Evolutionary conservation across 2,797 vertebrate species (phyloP).

Genomic region (Fratercula arctica): DNA sequence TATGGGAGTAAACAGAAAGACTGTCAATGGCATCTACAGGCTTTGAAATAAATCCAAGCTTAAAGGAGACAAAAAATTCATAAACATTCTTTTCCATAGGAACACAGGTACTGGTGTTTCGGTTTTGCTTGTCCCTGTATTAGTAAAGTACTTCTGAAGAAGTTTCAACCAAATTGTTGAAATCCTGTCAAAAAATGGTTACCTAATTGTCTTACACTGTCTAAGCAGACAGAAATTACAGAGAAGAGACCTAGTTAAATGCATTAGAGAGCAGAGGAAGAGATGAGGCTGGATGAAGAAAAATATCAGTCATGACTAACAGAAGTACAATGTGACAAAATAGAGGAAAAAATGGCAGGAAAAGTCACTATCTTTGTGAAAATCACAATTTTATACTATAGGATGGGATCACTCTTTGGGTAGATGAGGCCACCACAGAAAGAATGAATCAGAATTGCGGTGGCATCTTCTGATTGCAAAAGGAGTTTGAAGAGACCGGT

Average conservation of each 20-base stretch:
- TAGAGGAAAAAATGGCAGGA: neutral
- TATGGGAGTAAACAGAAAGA: neutral
- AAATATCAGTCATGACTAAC: neutral
- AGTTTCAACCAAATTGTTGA: neutral
- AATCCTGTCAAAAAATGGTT: neutral
- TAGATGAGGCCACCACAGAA: neutral
- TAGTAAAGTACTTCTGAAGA: neutral
- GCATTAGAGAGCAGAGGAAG: neutral
- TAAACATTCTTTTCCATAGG: neutral
- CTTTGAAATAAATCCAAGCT: neutral
- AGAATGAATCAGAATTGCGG: neutral
- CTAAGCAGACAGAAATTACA: neutral
- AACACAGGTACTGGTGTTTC: neutral
- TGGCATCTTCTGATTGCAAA: neutral
- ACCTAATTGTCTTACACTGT: neutral
- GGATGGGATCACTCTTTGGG: neutral
- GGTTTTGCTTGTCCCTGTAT: neutral
- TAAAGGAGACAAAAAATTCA: neutral
- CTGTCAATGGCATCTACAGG: neutral
- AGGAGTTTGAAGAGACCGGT: neutral
- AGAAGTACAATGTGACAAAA: neutral
- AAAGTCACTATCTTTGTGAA: neutral
- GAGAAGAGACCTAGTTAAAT: neutral
- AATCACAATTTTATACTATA: neutral
- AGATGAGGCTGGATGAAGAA: neutral